Percentiles rank a stretch among this genome's conserved stretches.
Conservation (phyloP, 2,113 vertebrate genomes). For the Paralichthys olivaceus region DNA sequence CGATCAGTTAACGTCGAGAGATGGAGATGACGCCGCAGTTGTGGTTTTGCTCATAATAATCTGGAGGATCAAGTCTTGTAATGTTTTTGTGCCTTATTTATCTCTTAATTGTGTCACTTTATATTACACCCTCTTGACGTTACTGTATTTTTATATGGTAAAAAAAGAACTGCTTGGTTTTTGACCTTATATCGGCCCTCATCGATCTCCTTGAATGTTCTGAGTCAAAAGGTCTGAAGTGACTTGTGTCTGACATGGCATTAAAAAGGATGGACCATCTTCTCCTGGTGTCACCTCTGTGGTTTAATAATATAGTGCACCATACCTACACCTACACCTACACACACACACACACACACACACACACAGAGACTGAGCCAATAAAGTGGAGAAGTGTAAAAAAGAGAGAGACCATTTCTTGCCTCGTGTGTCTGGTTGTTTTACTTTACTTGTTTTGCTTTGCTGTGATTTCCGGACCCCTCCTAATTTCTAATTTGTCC, state of each 20-base stretch:
- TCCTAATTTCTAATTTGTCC: no score
- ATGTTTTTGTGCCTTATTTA: conserved; percentile 39
- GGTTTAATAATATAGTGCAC: conserved; percentile 4
- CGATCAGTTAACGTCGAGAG: conserved; percentile 37
- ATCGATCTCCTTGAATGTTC: conserved; percentile 21
- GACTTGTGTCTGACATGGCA: conserved; percentile 45
- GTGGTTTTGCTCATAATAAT: background rate
- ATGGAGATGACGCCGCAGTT: conserved; percentile 6
- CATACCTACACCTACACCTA: background rate
- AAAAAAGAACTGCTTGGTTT: conserved; percentile 9
- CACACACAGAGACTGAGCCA: no score
- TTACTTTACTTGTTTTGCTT: background rate
- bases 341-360: background rate
- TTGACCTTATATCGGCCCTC: background rate
- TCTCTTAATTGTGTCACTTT: conserved; percentile 15
- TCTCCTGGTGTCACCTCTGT: conserved; percentile 48
- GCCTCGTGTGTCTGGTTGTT: background rate
- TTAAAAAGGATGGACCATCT: conserved; percentile 57
- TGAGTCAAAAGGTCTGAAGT: conserved; percentile 23
- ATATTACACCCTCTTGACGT: conserved; percentile 15
- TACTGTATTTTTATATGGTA: conserved; percentile 8
- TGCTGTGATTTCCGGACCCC: no score
- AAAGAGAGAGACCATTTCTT: no score
- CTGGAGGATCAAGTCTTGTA: conserved; percentile 9
- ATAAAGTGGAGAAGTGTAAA: no score